phyloP scores from a whole-genome alignment of 2,888 invertebrate genomes.

The Mimas tiliae region DNA sequence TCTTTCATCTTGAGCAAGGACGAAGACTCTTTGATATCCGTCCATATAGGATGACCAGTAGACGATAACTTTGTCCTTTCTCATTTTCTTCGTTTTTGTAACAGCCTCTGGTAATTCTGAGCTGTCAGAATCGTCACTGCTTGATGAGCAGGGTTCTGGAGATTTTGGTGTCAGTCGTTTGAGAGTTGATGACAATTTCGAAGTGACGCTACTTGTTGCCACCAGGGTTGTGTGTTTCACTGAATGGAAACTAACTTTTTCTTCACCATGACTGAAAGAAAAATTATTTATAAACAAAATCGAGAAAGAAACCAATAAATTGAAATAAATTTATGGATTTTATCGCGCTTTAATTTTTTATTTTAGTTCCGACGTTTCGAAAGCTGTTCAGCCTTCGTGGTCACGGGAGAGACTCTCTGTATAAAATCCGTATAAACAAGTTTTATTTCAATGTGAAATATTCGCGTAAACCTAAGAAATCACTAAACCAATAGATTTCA shows the following conservation, averaged over 20 bases:
- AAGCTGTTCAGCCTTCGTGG: too few species aligned
- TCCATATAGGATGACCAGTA: constrained; percentile 93
- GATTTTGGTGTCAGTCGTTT: constrained; percentile 81
- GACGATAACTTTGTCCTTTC: constrained; percentile 90
- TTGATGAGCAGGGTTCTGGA: constrained; percentile 82
- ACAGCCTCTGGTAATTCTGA: constrained; percentile 75
- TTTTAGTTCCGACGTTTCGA: too few species aligned
- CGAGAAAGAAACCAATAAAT: too few species aligned
- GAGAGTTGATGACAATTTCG: constrained; percentile 82
- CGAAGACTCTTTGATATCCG: constrained; percentile 88
- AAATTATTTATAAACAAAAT: constrained; percentile 3
- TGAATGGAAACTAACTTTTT: constrained; percentile 89
- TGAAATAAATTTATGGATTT: too few species aligned
- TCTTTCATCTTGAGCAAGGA: constrained; percentile 90
- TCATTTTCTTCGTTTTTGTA: constrained; percentile 84
- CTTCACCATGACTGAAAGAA: constrained; percentile 86
- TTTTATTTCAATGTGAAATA: too few species aligned
- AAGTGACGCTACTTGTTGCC: constrained; percentile 77
- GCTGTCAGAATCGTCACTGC: constrained; percentile 85
- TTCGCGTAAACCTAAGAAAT: too few species aligned
- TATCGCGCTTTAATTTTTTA: too few species aligned
- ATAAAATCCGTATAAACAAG: too few species aligned
- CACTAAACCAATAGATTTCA: too few species aligned
- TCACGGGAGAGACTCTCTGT: too few species aligned
- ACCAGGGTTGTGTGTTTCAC: constrained; percentile 84